These are phyloP conservation scores for Beroe forskalii DNA, from an alignment of 37 sponge, comb jelly and placozoan genomes.

Conservation along the genomic window DNA sequence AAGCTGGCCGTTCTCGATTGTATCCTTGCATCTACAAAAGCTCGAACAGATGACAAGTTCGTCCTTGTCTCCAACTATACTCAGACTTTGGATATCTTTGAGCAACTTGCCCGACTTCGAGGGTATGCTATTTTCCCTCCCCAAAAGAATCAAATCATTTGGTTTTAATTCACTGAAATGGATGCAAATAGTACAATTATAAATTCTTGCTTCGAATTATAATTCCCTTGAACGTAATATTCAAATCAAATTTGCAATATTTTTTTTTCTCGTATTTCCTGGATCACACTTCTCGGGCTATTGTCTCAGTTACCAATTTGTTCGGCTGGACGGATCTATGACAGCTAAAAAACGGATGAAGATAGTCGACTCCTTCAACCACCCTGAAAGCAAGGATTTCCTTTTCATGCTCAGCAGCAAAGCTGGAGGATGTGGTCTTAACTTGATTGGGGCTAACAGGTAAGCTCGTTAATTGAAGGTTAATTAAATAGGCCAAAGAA, in stretches of 20 bases:
- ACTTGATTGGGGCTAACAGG: slow-evolving; percentile 93
- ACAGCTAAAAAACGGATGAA: slow-evolving; percentile 90
- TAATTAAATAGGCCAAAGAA: too few relatives aligned
- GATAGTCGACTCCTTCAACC: slow-evolving; percentile 95
- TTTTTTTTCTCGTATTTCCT: too few relatives aligned
- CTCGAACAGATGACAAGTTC: slow-evolving; percentile 90
- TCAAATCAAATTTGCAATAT: too few relatives aligned
- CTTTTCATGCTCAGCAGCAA: slow-evolving; percentile 99
- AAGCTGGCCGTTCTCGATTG: slow-evolving; percentile 92
- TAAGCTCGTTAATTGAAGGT: too few relatives aligned
- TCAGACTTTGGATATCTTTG: slow-evolving; percentile 95
- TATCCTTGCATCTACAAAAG: slow-evolving; percentile 80
- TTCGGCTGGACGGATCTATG: slow-evolving; percentile 96
- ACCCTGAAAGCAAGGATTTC: slow-evolving; percentile 86
- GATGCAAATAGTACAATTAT: too few relatives aligned
- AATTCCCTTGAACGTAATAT: too few relatives aligned
- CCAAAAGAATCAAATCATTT: too few relatives aligned
- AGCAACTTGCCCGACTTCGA: slow-evolving; percentile 79
- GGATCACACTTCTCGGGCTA: too few relatives aligned
- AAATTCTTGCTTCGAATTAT: too few relatives aligned
- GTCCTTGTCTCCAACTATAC: slow-evolving; percentile 99
- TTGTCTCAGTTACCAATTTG: slow-evolving; percentile 86
- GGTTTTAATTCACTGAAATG: too few relatives aligned
- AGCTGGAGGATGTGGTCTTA: slow-evolving; percentile 99
- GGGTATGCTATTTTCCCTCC: slow-evolving; percentile 23